Evolutionary conservation across 2,113 vertebrate species (phyloP), one percentile per base, ranked within the genome.

Genomic region (Balaenoptera acutorostrata): DNA sequence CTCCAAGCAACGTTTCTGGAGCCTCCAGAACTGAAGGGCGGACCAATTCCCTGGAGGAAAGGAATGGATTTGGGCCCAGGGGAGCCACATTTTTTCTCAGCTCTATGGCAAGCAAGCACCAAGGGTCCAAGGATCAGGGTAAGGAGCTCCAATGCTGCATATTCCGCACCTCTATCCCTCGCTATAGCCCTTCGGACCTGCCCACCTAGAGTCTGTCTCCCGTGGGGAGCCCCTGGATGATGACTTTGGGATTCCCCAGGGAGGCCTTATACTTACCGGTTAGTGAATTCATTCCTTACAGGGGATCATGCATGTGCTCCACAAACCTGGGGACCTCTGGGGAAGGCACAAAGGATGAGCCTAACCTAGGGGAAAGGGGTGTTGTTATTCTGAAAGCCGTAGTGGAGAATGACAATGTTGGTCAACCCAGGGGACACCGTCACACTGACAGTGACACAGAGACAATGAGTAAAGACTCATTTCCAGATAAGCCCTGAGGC

Each of bases 1-100:
- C 93, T 95, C 88, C 4, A 33, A 92, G 77, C 72, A 88, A 86
- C 36, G 13, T 87, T 96, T 93, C 59, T 83, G 69, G n/a, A 96
- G 64, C 57, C 84, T 78, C 80, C 41, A 77, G 81, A 92, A n/a
- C 88, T 64, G 78, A 91, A 96, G 90, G 66, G 95, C 3, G 1
- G 90, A 87, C 83, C 83, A 87, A 9, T 55, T 94, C 85, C 72
- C 92, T 44, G 61, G 91, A 84, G 96, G 68, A 77, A 66, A 77
- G 3, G 72, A 82, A 72, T 44, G 91, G 77, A 77, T 64, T 23
- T 0, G 8, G 91, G 78, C 83, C 87, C 74, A 83, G 36, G 93
- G 90, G 88, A 92, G 63, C 25, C 31, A 36, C 8, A 9, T 68
- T 69, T 69, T 75, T 72, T 69, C 74, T 61, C 6, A 81, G 46